A percentile compares a stretch with the other conserved stretches of the same genome.
Evolutionary conservation across 2,888 invertebrate species (phyloP).

Genomic region (Priapulus caudatus): DNA sequence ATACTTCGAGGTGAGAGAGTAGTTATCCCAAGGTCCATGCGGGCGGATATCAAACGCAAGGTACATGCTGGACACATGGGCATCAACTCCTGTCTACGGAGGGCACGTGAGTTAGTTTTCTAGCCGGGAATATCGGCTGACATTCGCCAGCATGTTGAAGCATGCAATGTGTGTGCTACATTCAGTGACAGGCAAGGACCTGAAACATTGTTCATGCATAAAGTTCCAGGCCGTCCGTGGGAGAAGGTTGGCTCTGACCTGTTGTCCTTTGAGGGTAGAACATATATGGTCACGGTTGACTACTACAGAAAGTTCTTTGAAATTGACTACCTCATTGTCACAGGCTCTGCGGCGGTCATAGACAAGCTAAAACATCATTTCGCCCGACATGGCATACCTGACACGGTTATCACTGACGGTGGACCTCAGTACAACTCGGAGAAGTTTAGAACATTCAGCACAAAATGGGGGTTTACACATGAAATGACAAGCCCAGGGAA

Average conservation of each 20-base stretch:
- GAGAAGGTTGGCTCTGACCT: not conserved
- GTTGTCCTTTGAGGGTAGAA: not conserved
- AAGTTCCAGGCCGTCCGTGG: not conserved
- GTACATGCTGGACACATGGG: not conserved
- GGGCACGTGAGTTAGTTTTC: not conserved
- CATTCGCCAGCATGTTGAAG: not conserved
- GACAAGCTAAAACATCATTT: not conserved
- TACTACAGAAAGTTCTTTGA: not conserved
- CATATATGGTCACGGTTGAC: not conserved
- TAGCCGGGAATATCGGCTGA: not conserved
- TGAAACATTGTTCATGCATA: not conserved
- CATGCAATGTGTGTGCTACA: not conserved
- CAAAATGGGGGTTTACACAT: not conserved
- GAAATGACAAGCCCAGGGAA: not conserved
- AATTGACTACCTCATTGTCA: not conserved
- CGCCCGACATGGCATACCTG: not conserved
- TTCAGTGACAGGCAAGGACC: not conserved
- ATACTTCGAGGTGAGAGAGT: not conserved
- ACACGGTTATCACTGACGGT: not conserved
- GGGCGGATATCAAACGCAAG: not conserved
- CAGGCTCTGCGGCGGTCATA: not conserved
- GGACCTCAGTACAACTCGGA: not conserved
- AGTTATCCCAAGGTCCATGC: not conserved
- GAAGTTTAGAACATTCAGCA: slow-evolving; percentile 1
- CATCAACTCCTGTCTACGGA: not conserved